Evolutionary conservation across 2,888 invertebrate genomes (phyloP).

Genomic region (Trachelus troglodyta): DNA sequence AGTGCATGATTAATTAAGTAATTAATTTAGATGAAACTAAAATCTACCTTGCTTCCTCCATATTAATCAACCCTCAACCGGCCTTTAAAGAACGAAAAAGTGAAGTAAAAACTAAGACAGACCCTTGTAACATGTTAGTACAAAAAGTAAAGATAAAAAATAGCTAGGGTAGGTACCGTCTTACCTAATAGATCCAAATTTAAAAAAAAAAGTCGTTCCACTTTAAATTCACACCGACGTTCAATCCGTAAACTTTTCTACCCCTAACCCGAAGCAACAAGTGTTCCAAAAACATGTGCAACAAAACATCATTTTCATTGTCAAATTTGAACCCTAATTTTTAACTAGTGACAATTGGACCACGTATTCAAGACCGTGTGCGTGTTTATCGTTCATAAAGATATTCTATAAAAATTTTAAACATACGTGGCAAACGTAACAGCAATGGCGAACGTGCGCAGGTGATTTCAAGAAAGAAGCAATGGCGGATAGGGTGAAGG

Average conservation of each 20-base stretch:
- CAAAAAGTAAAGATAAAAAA: slow-evolving; percentile 3
- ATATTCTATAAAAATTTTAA: neutral
- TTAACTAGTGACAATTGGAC: neutral
- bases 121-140: neutral
- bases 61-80: slow-evolving; percentile 15
- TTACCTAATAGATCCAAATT: neutral
- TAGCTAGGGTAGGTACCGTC: neutral
- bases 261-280: neutral
- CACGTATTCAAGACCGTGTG: neutral
- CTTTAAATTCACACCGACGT: neutral
- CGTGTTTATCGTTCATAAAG: neutral
- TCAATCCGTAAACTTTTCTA: neutral
- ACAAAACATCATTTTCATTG: neutral
- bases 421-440: neutral
- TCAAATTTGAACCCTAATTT: neutral
- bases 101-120: neutral
- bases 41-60: slow-evolving; percentile 17
- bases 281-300: neutral
- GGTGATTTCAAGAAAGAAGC: neutral
- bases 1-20: slow-evolving; percentile 22
- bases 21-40: slow-evolving; percentile 23
- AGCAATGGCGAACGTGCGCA: neutral
- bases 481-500: slow-evolving; percentile 8
- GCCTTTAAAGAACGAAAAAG: neutral
- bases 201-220: neutral